A percentile compares a stretch with the other conserved stretches of the same genome.
phyloP scores from a whole-genome alignment of 1,140 invertebrate species.

The Pseudoatta argentina region DNA sequence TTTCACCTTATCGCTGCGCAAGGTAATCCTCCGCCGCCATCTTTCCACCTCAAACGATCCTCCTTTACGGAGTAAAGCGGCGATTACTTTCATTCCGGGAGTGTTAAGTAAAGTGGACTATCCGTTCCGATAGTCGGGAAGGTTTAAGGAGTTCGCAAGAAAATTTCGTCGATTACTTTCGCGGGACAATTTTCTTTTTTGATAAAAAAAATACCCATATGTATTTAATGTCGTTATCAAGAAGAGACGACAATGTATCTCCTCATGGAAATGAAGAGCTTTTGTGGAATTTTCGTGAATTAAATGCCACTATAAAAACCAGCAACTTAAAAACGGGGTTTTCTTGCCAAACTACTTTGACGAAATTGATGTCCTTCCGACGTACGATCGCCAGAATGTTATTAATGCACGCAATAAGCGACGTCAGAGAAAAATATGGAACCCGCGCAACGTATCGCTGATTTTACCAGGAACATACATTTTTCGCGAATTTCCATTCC shows the following conservation, averaged over 20 bases:
- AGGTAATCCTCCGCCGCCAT: constrained; percentile 53
- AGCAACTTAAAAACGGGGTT: background rate
- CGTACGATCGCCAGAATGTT: constrained; percentile 37
- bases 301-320: background rate
- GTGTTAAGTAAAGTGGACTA: constrained; percentile 64
- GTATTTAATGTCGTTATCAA: background rate
- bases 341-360: background rate
- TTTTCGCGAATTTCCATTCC: constrained; percentile 60
- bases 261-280: background rate
- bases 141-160: constrained; percentile 41
- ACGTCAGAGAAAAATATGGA: constrained; percentile 57
- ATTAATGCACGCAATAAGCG: constrained; percentile 62
- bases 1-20: constrained; percentile 55
- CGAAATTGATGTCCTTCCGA: constrained; percentile 42
- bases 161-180: constrained; percentile 48
- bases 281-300: background rate
- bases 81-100: constrained; percentile 58
- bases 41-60: constrained; percentile 43
- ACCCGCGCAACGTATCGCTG: constrained; percentile 44
- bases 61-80: constrained; percentile 44
- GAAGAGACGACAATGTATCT: background rate
- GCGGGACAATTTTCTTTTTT: background rate
- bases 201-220: background rate
- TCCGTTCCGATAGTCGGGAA: constrained; percentile 53
- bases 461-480: constrained; percentile 54